Percentiles rank a stretch among this genome's conserved stretches.
These are phyloP conservation scores for Epirrita christyi DNA, from an alignment of 2,888 invertebrate species.

Conservation along the genomic window DNA sequence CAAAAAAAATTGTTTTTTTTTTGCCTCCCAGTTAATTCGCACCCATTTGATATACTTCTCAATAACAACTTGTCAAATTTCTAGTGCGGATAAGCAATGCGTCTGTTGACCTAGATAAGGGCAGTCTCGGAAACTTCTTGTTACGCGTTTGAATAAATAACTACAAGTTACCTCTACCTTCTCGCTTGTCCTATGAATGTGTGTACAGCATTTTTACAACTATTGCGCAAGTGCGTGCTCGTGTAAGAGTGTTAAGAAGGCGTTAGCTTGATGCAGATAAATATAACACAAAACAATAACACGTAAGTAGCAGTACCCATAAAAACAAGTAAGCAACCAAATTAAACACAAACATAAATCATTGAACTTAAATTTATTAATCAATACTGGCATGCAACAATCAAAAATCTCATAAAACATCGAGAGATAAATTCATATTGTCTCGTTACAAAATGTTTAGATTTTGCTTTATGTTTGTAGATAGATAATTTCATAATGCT, in stretches of 20 bases:
- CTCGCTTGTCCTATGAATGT: conserved; percentile 24
- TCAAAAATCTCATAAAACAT: conserved; percentile 74
- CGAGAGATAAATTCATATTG: conserved; percentile 79
- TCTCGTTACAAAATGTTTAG: conserved; percentile 69
- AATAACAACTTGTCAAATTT: conserved; percentile 7
- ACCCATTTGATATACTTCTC: too few relatives aligned
- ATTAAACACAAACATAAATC: conserved; percentile 73
- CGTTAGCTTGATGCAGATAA: conserved; percentile 27
- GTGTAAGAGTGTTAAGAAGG: conserved; percentile 26
- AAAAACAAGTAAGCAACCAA: conserved; percentile 46
- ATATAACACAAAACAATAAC: conserved; percentile 24
- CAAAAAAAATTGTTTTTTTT: too few relatives aligned
- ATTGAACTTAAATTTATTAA: conserved; percentile 84
- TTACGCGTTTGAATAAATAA: conserved; percentile 3
- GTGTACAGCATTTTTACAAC: conserved; percentile 30
- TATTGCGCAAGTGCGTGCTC: conserved; percentile 26
- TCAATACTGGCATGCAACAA: conserved; percentile 79
- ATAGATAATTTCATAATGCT: conserved; percentile 79
- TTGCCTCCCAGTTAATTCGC: too few relatives aligned
- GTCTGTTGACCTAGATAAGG: conserved; percentile 21
- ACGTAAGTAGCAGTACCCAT: conserved; percentile 34
- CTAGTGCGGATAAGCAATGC: conserved; percentile 1
- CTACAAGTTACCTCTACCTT: conserved; percentile 4
- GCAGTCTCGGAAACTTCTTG: conserved; percentile 11
- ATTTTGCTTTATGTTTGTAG: conserved; percentile 63